Percentiles rank a stretch among this genome's conserved stretches.
Evolutionary conservation across 1,140 invertebrate species (phyloP).

Genomic region (Dreissena rostriformis): DNA sequence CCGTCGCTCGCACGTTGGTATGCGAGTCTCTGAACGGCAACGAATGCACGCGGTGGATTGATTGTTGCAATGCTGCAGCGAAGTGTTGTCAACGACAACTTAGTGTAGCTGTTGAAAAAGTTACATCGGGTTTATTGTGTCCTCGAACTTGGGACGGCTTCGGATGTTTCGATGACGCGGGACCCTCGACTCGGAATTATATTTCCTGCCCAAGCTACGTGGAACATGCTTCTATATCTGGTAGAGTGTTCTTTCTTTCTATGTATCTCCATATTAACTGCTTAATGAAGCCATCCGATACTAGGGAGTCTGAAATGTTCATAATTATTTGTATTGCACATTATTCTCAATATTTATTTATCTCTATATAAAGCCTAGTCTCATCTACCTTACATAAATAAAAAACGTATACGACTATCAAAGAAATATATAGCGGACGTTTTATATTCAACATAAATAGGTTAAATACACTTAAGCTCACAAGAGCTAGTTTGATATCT

Average conservation of each 20-base stretch:
- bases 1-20: slow-evolving; percentile 1
- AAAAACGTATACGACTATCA: too few relatives aligned
- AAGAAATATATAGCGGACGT: too few relatives aligned
- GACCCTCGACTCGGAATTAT: slow-evolving; percentile 27
- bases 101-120: background rate
- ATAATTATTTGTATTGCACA: background rate
- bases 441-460: too few relatives aligned
- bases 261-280: background rate
- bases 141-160: slow-evolving; percentile 70
- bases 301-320: background rate
- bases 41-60: slow-evolving; percentile 57
- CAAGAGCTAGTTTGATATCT: too few relatives aligned
- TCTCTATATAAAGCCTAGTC: too few relatives aligned
- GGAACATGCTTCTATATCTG: slow-evolving; percentile 48
- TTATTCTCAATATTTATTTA: too few relatives aligned
- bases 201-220: slow-evolving; percentile 63
- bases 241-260: too few relatives aligned
- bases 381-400: too few relatives aligned
- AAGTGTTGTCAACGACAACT: slow-evolving; percentile 58
- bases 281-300: background rate
- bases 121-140: slow-evolving; percentile 44
- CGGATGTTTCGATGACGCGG: slow-evolving; percentile 62
- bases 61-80: slow-evolving; percentile 60
- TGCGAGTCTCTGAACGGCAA: slow-evolving; percentile 50
- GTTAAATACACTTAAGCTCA: too few relatives aligned